phyloP scores from a whole-genome alignment of 2,113 vertebrate genomes.

The Eudyptes chrysolophus region DNA sequence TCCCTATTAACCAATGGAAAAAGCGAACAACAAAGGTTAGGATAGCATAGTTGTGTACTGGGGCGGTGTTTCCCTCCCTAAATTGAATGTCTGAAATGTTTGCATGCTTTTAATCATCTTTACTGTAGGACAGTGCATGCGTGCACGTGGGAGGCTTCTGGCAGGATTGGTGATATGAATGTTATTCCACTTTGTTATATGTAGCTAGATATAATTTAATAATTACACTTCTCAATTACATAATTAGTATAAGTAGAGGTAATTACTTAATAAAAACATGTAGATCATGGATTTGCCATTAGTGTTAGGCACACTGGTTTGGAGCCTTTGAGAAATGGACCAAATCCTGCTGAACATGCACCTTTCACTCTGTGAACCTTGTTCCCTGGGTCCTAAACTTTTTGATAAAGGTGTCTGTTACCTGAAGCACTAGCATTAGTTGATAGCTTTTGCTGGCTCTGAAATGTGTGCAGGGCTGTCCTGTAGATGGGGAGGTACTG shows the following conservation, averaged over 20 bases:
- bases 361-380: not conserved
- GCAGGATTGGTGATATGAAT: slow-evolving; percentile 15
- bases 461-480: not conserved
- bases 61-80: not conserved
- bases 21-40: not conserved
- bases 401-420: not conserved
- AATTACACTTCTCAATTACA: slow-evolving; percentile 56
- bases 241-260: slow-evolving; percentile 58
- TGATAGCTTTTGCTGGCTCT: not conserved
- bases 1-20: not conserved
- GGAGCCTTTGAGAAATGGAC: not conserved
- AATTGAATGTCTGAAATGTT: not conserved
- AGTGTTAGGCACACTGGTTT: not conserved
- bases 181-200: slow-evolving; percentile 42
- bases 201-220: slow-evolving; percentile 58
- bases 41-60: not conserved
- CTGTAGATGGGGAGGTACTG: not conserved
- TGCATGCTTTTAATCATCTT: not conserved
- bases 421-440: not conserved
- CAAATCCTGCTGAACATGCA: not conserved
- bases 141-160: not conserved
- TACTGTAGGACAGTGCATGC: not conserved
- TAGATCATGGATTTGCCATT: not conserved
- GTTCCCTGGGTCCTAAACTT: not conserved
- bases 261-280: slow-evolving; percentile 10